Percentiles rank a stretch among this genome's conserved stretches.
Conservation (phyloP, 2,113 vertebrate species). For the Plotosus lineatus region DNA sequence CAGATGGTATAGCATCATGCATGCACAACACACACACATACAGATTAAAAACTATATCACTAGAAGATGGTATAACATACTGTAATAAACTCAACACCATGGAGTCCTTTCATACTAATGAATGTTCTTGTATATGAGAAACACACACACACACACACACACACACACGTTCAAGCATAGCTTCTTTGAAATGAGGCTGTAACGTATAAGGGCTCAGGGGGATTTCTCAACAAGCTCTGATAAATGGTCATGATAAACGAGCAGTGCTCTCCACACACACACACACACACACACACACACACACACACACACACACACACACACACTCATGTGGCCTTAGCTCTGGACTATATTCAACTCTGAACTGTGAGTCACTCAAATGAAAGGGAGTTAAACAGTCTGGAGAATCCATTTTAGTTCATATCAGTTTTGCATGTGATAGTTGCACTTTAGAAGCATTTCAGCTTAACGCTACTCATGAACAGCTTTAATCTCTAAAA, state of each 20-base stretch:
- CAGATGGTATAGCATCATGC: not conserved
- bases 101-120: slow-evolving; percentile 29
- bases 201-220: slow-evolving; percentile 55
- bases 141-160: slow-evolving; percentile 13
- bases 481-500: not conserved
- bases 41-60: not conserved
- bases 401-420: slow-evolving; percentile 3
- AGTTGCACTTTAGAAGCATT: not conserved
- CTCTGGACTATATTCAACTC: slow-evolving; percentile 59
- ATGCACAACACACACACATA: not conserved
- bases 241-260: slow-evolving; percentile 65
- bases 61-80: not conserved
- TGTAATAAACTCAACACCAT: slow-evolving; percentile 34
- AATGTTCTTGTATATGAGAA: slow-evolving; percentile 23
- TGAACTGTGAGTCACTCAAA: slow-evolving; percentile 39
- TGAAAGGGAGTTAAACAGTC: slow-evolving; percentile 33
- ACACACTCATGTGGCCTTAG: slow-evolving; percentile 39
- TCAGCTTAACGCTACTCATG: not conserved
- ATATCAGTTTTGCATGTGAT: slow-evolving; percentile 25
- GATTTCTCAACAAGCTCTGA: slow-evolving; percentile 65
- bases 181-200: slow-evolving; percentile 54
- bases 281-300: slow-evolving; percentile 15
- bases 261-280: slow-evolving; percentile 31
- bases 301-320: slow-evolving; percentile 27
- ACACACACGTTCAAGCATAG: slow-evolving; percentile 32